These are phyloP conservation scores for Pseudolaguvia tuberculata DNA, from an alignment of 2,113 vertebrate species.

Conservation along the genomic window DNA sequence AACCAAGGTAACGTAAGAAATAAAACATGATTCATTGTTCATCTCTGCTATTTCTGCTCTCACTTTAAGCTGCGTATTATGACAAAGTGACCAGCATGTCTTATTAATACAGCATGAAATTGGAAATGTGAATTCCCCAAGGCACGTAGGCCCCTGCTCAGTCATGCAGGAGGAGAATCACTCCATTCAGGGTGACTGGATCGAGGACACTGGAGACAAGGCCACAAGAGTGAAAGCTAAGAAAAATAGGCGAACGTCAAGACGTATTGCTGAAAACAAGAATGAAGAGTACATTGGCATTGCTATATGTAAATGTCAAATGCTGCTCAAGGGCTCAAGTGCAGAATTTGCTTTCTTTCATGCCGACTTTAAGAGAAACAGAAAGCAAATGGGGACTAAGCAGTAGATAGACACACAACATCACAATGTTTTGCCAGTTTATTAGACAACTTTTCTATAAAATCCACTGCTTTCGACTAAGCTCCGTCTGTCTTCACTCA, in stretches of 20 bases:
- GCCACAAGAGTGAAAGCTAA: constrained; percentile 3
- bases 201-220: constrained; percentile 27
- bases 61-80: constrained; percentile 34
- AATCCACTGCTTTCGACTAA: background rate
- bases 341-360: constrained; percentile 7
- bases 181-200: constrained; percentile 33
- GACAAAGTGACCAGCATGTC: constrained; percentile 52
- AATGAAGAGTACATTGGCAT: constrained; percentile 38
- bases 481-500: constrained; percentile 53
- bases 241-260: constrained; percentile 25
- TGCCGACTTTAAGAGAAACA: background rate
- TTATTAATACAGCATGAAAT: constrained; percentile 62
- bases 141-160: constrained; percentile 40
- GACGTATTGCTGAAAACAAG: constrained; percentile 17
- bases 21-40: background rate
- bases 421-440: background rate
- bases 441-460: constrained; percentile 13
- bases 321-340: constrained; percentile 10
- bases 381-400: constrained; percentile 23
- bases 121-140: constrained; percentile 49
- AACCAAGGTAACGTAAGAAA: background rate
- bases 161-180: constrained; percentile 45
- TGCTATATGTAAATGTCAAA: constrained; percentile 41
- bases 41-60: constrained; percentile 3
- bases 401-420: constrained; percentile 15